These are phyloP conservation scores for Schlechtendalia chinensis DNA, from an alignment of 1,140 invertebrate genomes.

Conservation along the genomic window DNA sequence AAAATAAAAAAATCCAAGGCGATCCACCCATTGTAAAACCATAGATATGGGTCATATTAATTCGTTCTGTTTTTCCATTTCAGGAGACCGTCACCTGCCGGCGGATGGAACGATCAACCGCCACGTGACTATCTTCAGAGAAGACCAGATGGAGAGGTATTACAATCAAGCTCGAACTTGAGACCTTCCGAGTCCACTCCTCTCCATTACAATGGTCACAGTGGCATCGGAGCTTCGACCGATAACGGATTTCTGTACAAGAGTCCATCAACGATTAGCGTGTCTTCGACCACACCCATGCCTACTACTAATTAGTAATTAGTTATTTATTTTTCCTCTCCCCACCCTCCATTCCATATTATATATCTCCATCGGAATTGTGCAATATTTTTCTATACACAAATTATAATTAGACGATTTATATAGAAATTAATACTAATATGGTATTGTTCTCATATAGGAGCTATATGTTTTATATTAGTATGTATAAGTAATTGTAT, in stretches of 20 bases:
- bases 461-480: too few species aligned
- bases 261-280: not conserved
- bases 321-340: too few species aligned
- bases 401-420: not conserved
- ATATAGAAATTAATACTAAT: not conserved
- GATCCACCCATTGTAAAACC: too few species aligned
- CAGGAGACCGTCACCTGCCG: not conserved
- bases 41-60: too few species aligned
- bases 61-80: not conserved
- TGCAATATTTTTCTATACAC: not conserved
- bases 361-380: not conserved
- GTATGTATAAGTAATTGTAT: not conserved
- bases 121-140: not conserved
- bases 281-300: constrained; percentile 30
- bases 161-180: constrained; percentile 10
- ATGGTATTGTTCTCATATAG: not conserved
- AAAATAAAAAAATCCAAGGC: too few species aligned
- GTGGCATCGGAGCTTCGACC: constrained; percentile 44
- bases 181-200: constrained; percentile 34
- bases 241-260: constrained; percentile 44
- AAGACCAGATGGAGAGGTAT: constrained; percentile 19
- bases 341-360: too few species aligned
- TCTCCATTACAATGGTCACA: constrained; percentile 43
- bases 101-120: constrained; percentile 20
- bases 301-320: constrained; percentile 5